Base-by-base conservation (phyloP, 2,888 invertebrate genomes). In the Platycheirus rosarum region DNA sequence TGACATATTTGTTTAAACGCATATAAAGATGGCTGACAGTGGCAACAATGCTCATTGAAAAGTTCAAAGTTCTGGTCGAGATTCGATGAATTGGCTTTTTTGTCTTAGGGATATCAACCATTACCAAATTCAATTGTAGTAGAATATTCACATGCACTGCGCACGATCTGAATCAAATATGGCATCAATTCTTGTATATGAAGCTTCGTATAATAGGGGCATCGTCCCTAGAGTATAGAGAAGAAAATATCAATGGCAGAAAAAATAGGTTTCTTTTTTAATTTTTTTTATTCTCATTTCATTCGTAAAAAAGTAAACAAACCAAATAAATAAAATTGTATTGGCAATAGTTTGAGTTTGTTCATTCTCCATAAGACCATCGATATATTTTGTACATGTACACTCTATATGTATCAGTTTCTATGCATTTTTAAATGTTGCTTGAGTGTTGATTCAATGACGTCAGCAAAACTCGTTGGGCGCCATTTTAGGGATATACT, bases 401-500 rank as follows among this genome's bases (percentile, higher is more conserved):
- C 6, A 23, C 16, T 16, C 16, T 14, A 14, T 40, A 35, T 35
- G 2, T 40, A 23, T 40, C 8, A 0, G 18, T 44, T n/a, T 26
- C 6, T 7, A 26, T 16, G 23, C 8, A 4, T 14, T 42, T 42
- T n/a, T n/a, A n/a, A n/a, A 9, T 23, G 9, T 26, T 26, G 8
- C n/a, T 32, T n/a, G 13, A 65, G 37, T 51, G 29, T 66, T 46
- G 29, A 73, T 66, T 68, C 57, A 44, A 82, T 82, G 82, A 82
- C 82, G 82, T 82, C 68, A 77, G 9, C 53, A 37, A 11, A 9
- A 7, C 44, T n/a, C 44, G 29, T 42, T 60, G 60, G 55, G 62
- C 71, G 82, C 82, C 82, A 82, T 82, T 18, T 80, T 75, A 35
- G 2, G 3, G 2, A 14, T 2, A 20, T 3, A 2, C 11, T 37